A percentile compares a stretch with the other conserved stretches of the same genome.
phyloP scores from a whole-genome alignment of 2,888 invertebrate species.

The Thereva nobilitata region DNA sequence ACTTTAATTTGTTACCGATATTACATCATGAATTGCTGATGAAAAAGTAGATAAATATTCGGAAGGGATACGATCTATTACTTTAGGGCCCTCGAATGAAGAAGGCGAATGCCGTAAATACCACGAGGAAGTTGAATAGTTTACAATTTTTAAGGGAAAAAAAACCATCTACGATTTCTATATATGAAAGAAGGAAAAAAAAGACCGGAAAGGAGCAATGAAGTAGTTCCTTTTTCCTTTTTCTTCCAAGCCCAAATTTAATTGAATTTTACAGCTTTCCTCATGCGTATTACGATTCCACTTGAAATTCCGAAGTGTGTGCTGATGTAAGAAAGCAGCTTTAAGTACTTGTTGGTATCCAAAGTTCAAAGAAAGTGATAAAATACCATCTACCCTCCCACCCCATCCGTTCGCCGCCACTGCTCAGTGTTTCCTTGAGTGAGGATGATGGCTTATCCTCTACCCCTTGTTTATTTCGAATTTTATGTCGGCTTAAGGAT shows the following conservation, averaged over 20 bases:
- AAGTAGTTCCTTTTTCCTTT: constrained; percentile 1
- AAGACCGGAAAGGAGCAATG: no score
- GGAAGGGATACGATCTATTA: no score
- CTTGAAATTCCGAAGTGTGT: constrained; percentile 2
- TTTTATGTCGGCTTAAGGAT: constrained; percentile 39
- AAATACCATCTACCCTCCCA: constrained; percentile 28
- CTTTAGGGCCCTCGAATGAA: no score
- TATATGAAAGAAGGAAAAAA: no score
- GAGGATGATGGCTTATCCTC: no score
- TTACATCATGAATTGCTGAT: not conserved
- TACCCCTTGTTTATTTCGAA: constrained; percentile 36
- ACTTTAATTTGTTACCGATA: constrained; percentile 11
- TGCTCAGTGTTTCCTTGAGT: no score
- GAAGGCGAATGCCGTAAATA: no score
- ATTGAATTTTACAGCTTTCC: constrained; percentile 11
- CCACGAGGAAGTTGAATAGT: no score
- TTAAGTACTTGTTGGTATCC: constrained; percentile 26
- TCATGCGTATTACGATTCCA: constrained; percentile 23
- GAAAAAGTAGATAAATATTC: no score
- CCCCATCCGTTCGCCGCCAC: constrained; percentile 20
- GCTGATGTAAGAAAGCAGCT: constrained; percentile 12
- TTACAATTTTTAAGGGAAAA: no score
- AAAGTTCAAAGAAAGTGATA: constrained; percentile 35
- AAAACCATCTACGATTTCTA: no score
- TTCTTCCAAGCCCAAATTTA: constrained; percentile 15